A percentile compares a stretch with the other conserved stretches of the same genome.
Conservation (phyloP, 1,140 invertebrate species). For the Zaprionus ghesquierei region DNA sequence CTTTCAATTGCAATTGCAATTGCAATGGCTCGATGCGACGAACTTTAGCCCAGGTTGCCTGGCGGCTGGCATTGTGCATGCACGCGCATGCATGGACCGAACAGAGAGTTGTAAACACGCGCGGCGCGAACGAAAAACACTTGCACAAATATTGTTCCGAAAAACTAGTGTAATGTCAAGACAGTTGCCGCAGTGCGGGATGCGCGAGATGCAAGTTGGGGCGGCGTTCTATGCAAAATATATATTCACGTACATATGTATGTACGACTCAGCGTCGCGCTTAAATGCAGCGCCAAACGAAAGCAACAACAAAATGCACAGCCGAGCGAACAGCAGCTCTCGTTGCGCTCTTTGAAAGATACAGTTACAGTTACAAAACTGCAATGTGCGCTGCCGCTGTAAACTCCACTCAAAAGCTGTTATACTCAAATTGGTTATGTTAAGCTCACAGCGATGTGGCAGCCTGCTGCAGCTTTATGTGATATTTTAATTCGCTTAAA, state of each 20-base stretch:
- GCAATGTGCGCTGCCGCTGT: conserved; percentile 6
- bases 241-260: neutral
- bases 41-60: conserved; percentile 58
- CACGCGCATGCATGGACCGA: neutral
- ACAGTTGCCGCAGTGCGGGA: conserved; percentile 1
- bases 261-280: conserved; percentile 5
- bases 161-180: conserved; percentile 29
- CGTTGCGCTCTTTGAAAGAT: conserved; percentile 38
- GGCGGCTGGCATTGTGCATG: conserved; percentile 4
- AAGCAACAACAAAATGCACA: conserved; percentile 44
- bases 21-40: conserved; percentile 13
- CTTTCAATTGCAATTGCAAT: conserved; percentile 63
- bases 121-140: conserved; percentile 43
- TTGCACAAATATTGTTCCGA: conserved; percentile 66
- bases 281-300: conserved; percentile 48
- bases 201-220: neutral
- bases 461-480: neutral
- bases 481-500: neutral
- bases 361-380: conserved; percentile 19
- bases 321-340: conserved; percentile 3
- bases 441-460: neutral
- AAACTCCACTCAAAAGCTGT: neutral
- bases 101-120: conserved; percentile 41
- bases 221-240: conserved; percentile 43
- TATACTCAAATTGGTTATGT: neutral